Evolutionary conservation across 2,888 invertebrate genomes (phyloP).

Genomic region (Plagodis dolabraria): DNA sequence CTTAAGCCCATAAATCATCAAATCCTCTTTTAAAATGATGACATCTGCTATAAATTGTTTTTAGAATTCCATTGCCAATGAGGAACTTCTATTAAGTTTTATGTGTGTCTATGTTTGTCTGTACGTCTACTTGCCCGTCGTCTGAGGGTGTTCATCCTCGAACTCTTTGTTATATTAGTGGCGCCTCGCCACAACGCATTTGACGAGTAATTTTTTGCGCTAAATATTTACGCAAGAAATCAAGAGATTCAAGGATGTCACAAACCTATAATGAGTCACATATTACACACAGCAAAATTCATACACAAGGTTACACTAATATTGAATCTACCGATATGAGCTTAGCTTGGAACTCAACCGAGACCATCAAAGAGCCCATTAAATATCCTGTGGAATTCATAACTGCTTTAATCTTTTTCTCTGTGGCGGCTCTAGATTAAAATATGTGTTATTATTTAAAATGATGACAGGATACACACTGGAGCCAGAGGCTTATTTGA

Average conservation of each 20-base stretch:
- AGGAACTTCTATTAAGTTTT: no score
- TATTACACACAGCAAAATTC: conserved; percentile 10
- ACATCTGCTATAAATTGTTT: no score
- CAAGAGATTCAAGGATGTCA: conserved; percentile 62
- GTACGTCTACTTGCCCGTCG: no score
- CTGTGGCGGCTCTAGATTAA: conserved; percentile 8
- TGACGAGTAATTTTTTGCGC: background rate
- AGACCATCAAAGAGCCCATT: background rate
- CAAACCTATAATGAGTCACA: conserved; percentile 38
- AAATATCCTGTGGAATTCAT: conserved; percentile 10
- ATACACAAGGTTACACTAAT: conserved; percentile 22
- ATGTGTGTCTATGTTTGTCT: no score
- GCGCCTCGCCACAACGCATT: no score
- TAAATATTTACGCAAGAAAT: background rate
- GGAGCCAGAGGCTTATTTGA: conserved; percentile 25
- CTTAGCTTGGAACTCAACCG: conserved; percentile 4
- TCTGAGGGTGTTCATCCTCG: no score
- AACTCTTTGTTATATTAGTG: no score
- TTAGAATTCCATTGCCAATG: no score
- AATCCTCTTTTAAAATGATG: no score
- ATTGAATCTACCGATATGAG: conserved; percentile 5
- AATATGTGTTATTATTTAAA: conserved; percentile 23
- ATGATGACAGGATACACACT: conserved; percentile 24
- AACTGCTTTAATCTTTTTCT: conserved; percentile 13
- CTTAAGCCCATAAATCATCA: no score